Percentiles rank a stretch among this genome's conserved stretches.
Conservation (phyloP, 23 tunicate genomes). For the Corella eumyota region DNA sequence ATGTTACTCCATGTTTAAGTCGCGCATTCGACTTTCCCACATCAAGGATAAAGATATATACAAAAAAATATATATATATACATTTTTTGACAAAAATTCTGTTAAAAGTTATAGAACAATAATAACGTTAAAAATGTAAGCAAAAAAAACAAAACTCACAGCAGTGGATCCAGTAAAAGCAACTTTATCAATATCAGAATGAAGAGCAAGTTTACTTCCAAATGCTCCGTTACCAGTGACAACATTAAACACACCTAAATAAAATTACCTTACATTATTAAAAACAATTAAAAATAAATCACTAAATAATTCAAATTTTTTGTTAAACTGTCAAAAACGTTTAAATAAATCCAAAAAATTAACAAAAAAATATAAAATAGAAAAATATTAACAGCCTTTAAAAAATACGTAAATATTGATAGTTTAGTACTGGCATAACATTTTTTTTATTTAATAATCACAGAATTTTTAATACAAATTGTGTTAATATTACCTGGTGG, state of each 20-base stretch:
- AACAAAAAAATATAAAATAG: not conserved
- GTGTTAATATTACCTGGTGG: constrained; percentile 52
- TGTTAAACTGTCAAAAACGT: not conserved
- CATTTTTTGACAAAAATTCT: too few relatives aligned
- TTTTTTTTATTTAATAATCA: too few relatives aligned
- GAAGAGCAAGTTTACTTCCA: constrained; percentile 83
- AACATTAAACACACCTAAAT: constrained; percentile 98
- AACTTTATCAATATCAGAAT: constrained; percentile 92
- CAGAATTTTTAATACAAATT: not conserved
- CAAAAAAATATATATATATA: too few relatives aligned
- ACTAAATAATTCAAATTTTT: not conserved
- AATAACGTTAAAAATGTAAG: too few relatives aligned
- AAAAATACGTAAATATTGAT: too few relatives aligned
- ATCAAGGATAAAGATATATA: too few relatives aligned
- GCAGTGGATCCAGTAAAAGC: constrained; percentile 95
- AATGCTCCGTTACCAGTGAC: constrained; percentile 96
- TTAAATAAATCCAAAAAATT: not conserved
- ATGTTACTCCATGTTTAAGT: too few relatives aligned
- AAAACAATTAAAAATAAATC: not conserved
- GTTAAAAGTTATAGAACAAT: too few relatives aligned
- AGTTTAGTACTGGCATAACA: too few relatives aligned
- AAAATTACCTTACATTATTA: too few relatives aligned
- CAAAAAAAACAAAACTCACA: too few relatives aligned
- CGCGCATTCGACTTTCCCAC: too few relatives aligned
- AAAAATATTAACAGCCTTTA: not conserved